A percentile compares a stretch with the other conserved stretches of the same genome.
phyloP scores from a whole-genome alignment of 2,797 vertebrate genomes.

The Hafferia zeledoni region DNA sequence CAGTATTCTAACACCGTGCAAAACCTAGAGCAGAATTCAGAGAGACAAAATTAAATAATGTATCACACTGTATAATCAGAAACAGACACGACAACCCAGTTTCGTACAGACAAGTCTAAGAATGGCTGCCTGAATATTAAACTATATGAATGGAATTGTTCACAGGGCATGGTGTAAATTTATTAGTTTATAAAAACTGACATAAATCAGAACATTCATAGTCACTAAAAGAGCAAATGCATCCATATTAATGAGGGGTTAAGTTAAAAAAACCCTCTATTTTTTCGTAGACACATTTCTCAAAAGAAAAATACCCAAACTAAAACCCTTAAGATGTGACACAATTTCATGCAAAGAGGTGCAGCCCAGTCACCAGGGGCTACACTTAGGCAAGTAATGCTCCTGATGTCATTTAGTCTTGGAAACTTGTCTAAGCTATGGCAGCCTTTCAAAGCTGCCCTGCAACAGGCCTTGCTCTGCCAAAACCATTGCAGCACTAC shows the following conservation, averaged over 20 bases:
- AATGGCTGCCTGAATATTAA: background rate
- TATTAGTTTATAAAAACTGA: background rate
- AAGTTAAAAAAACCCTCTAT: background rate
- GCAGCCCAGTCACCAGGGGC: background rate
- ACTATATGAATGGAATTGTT: background rate
- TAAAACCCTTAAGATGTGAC: background rate
- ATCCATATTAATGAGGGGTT: background rate
- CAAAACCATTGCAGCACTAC: background rate
- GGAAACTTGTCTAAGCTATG: background rate
- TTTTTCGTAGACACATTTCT: background rate
- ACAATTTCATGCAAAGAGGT: background rate
- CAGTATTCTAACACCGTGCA: constrained; percentile 99
- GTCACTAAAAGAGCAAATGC: background rate
- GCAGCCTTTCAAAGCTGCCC: rapidly evolving
- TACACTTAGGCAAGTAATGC: background rate
- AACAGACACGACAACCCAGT: background rate
- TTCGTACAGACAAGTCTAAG: background rate
- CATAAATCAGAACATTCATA: background rate
- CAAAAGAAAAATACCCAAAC: background rate
- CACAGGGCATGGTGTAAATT: background rate
- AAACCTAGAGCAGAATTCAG: constrained; percentile 81
- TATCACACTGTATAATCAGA: background rate
- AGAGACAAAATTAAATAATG: background rate
- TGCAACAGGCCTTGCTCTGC: background rate
- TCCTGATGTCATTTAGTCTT: background rate